Percentiles rank a stretch among this genome's conserved stretches.
phyloP scores from a whole-genome alignment of 2,113 vertebrate species.

The Melanocharis versteri region DNA sequence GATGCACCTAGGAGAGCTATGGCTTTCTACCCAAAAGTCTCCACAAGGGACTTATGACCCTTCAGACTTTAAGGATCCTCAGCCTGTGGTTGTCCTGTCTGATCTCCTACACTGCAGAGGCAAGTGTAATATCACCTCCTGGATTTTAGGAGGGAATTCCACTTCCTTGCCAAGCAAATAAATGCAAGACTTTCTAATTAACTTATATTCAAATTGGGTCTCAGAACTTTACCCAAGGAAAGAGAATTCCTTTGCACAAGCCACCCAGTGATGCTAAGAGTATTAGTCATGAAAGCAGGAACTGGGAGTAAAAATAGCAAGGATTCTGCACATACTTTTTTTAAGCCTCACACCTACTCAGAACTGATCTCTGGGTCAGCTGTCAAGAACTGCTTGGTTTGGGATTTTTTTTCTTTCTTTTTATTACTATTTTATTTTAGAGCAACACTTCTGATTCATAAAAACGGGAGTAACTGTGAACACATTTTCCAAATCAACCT shows the following conservation, averaged over 20 bases:
- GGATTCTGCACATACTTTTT: not conserved
- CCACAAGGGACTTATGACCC: rapidly evolving
- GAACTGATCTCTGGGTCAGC: not conserved
- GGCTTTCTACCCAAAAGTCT: not conserved
- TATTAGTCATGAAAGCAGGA: not conserved
- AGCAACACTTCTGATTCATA: conserved; percentile 12
- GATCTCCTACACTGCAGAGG: not conserved
- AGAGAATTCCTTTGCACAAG: not conserved
- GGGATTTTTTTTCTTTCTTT: not conserved
- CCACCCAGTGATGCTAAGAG: not conserved
- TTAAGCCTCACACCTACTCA: conserved; percentile 25
- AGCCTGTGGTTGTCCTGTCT: not conserved
- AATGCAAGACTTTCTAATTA: not conserved
- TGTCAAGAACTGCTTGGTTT: not conserved
- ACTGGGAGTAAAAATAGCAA: not conserved
- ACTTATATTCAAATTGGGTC: not conserved
- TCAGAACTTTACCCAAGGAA: not conserved
- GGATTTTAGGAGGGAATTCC: not conserved
- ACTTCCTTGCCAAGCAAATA: not conserved
- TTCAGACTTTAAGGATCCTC: not conserved
- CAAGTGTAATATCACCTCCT: not conserved
- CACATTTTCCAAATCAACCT: not conserved
- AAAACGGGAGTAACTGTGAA: not conserved
- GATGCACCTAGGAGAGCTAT: not conserved
- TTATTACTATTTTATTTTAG: conserved; percentile 9